These are phyloP conservation scores for Trichomycterus rosablanca DNA, from an alignment of 2,113 vertebrate genomes.

Conservation along the genomic window DNA sequence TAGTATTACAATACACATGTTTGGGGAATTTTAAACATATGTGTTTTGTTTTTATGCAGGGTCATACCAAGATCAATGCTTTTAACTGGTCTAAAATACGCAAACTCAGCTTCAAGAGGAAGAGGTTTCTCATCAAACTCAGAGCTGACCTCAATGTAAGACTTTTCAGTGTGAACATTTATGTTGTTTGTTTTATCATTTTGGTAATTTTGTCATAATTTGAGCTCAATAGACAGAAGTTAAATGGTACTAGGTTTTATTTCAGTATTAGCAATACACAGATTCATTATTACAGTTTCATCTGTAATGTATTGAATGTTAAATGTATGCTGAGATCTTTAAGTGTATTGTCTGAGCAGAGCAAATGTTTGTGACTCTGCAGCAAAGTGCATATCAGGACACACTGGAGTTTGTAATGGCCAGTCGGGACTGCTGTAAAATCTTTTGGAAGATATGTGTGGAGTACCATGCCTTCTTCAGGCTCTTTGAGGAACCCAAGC, in stretches of 20 bases:
- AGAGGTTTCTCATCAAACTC: slow-evolving; percentile 94
- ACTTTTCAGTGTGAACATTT: slow-evolving; percentile 16
- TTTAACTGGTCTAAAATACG: slow-evolving; percentile 98
- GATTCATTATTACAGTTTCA: no score
- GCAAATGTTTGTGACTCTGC: not conserved
- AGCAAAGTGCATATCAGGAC: slow-evolving; percentile 87
- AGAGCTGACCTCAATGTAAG: slow-evolving; percentile 90
- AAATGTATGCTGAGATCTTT: no score
- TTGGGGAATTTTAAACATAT: no score
- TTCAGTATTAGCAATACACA: no score
- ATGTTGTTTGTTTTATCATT: not conserved
- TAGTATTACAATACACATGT: no score
- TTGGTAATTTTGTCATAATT: not conserved
- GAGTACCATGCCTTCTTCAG: slow-evolving; percentile 98
- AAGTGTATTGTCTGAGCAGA: not conserved
- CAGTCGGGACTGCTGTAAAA: slow-evolving; percentile 94
- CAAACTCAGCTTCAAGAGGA: slow-evolving; percentile 98
- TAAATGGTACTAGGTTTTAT: no score
- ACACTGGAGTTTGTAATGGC: slow-evolving; percentile 95
- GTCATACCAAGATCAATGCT: slow-evolving; percentile 91
- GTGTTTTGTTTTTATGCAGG: slow-evolving; percentile 62
- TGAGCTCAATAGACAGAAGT: no score
- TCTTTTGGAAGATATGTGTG: slow-evolving; percentile 98
- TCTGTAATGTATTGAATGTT: no score
- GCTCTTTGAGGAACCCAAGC: slow-evolving; percentile 94